A percentile compares a stretch with the other conserved stretches of the same genome.
phyloP scores from a whole-genome alignment of 2,888 invertebrate species.

The Alsophila aescularia region DNA sequence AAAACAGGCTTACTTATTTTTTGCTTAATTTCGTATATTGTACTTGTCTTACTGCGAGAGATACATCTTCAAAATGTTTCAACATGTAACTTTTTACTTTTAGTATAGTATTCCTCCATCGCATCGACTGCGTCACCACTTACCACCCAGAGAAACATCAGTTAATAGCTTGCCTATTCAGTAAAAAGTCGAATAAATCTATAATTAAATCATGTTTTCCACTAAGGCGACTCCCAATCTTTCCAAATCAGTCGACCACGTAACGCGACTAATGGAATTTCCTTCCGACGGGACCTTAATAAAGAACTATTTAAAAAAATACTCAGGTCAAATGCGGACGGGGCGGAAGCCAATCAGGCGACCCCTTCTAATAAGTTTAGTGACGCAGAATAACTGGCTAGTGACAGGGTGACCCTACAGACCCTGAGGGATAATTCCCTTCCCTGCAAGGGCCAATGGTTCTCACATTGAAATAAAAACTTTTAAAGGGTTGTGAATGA shows the following conservation, averaged over 20 bases:
- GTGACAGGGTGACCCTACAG: slow-evolving; percentile 39
- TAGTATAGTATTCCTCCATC: no score
- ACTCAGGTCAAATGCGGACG: slow-evolving; percentile 40
- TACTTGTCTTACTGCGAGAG: no score
- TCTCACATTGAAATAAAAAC: slow-evolving; percentile 40
- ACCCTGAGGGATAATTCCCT: slow-evolving; percentile 35
- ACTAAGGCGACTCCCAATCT: slow-evolving; percentile 11
- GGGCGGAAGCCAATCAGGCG: slow-evolving; percentile 44
- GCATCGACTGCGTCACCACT: no score
- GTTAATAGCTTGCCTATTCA: no score
- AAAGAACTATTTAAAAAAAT: slow-evolving; percentile 42
- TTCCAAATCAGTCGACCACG: slow-evolving; percentile 29
- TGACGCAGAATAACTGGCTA: slow-evolving; percentile 48
- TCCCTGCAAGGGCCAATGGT: slow-evolving; percentile 28
- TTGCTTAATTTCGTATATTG: no score
- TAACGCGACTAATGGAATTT: slow-evolving; percentile 33
- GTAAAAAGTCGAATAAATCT: no score
- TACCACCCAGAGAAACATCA: no score
- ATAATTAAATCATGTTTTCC: slow-evolving; percentile 11
- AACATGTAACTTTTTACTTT: no score
- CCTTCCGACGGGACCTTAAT: slow-evolving; percentile 20
- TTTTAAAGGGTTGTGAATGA: slow-evolving; percentile 41
- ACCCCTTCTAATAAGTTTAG: slow-evolving; percentile 47
- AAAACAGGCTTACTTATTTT: no score
- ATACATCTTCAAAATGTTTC: no score